These are phyloP conservation scores for Toxonevra muliebris DNA, from an alignment of 2,888 invertebrate genomes.

Conservation along the genomic window DNA sequence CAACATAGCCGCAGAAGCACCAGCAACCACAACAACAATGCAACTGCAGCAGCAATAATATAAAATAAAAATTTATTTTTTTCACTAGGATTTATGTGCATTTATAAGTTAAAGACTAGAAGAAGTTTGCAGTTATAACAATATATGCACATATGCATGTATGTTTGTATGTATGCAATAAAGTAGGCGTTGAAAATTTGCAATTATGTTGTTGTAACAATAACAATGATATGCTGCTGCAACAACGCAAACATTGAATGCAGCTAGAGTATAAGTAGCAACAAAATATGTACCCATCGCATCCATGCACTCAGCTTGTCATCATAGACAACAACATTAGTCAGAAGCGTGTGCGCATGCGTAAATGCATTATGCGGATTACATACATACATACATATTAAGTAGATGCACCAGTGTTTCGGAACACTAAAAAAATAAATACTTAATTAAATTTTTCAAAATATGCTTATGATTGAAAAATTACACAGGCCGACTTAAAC, in stretches of 20 bases:
- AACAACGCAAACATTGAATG: slow-evolving; percentile 1
- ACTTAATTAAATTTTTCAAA: too few relatives aligned
- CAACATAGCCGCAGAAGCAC: slow-evolving; percentile 9
- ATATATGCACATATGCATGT: slow-evolving; percentile 9
- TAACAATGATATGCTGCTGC: slow-evolving; percentile 9
- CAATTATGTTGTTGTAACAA: slow-evolving; percentile 32
- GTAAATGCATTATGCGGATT: slow-evolving; percentile 7
- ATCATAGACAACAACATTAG: not conserved
- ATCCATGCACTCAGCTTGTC: not conserved
- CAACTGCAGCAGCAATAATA: not conserved
- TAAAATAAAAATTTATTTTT: not conserved
- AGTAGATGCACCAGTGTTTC: too few relatives aligned
- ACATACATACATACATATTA: too few relatives aligned
- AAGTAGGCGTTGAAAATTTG: slow-evolving; percentile 34
- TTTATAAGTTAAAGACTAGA: not conserved
- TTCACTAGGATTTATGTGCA: not conserved
- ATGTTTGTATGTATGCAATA: slow-evolving; percentile 7
- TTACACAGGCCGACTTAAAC: too few relatives aligned
- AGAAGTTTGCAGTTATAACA: too few relatives aligned
- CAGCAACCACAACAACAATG: slow-evolving; percentile 13
- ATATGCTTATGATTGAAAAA: too few relatives aligned
- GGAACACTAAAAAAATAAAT: too few relatives aligned
- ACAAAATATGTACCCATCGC: not conserved
- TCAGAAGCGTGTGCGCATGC: slow-evolving; percentile 13
- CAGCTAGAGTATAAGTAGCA: not conserved